phyloP scores from a whole-genome alignment of 2,797 vertebrate genomes.

The Taeniopygia guttata region DNA sequence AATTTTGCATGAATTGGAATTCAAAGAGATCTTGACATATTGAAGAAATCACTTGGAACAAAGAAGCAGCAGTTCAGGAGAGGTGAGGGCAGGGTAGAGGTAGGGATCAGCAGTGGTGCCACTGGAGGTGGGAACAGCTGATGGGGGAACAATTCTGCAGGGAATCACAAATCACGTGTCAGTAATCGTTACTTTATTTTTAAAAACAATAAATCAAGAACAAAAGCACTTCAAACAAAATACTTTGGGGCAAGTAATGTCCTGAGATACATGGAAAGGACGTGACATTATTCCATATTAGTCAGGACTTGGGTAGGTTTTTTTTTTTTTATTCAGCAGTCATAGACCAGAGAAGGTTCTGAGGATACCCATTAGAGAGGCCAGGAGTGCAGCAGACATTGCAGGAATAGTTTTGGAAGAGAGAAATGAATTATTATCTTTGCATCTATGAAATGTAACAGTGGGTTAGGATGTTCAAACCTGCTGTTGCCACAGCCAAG shows the following conservation, averaged over 20 bases:
- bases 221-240: background rate
- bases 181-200: background rate
- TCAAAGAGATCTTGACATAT: background rate
- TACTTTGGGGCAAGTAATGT: background rate
- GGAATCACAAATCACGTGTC: background rate
- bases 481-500: background rate
- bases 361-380: background rate
- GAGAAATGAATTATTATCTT: background rate
- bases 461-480: background rate
- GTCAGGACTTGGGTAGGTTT: background rate
- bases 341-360: background rate
- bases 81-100: background rate
- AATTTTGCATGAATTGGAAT: background rate
- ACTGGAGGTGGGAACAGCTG: background rate
- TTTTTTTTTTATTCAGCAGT: background rate
- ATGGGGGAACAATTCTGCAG: background rate
- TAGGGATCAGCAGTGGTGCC: rapidly evolving
- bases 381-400: background rate
- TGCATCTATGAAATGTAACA: background rate
- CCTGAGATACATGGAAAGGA: background rate
- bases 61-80: background rate
- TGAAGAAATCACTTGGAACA: background rate
- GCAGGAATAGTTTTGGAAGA: background rate
- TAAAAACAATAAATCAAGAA: background rate
- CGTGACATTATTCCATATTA: background rate